These are phyloP conservation scores for Eristalinus sepulchralis DNA, from an alignment of 2,888 invertebrate genomes.

Conservation along the genomic window DNA sequence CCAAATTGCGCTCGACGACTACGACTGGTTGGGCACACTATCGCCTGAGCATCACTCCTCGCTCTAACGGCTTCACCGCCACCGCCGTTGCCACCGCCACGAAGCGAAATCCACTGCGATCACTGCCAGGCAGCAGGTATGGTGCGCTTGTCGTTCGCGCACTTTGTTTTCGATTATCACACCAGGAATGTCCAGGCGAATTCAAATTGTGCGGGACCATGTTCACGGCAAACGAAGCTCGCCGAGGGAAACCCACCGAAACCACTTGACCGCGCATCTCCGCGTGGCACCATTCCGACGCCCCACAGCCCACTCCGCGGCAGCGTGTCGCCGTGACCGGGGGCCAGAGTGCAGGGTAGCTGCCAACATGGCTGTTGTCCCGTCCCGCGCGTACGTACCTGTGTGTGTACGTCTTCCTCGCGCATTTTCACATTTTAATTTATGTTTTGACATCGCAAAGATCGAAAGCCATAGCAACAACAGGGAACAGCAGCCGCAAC, in stretches of 20 bases:
- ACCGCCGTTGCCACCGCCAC: not conserved
- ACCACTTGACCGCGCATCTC: constrained; percentile 29
- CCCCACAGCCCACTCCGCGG: not conserved
- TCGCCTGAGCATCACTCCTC: constrained; percentile 40
- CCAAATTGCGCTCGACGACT: constrained; percentile 51
- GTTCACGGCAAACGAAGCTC: constrained; percentile 22
- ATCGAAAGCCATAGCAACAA: constrained; percentile 59
- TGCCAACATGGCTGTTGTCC: constrained; percentile 29
- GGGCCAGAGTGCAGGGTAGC: constrained; percentile 25
- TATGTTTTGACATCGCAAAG: constrained; percentile 70
- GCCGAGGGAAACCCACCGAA: constrained; percentile 41
- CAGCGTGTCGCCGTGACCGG: not conserved
- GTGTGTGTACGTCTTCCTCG: constrained; percentile 40
- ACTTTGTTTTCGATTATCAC: constrained; percentile 57
- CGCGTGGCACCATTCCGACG: constrained; percentile 16
- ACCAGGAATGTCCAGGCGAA: constrained; percentile 64
- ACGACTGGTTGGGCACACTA: constrained; percentile 26
- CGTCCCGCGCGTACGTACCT: constrained; percentile 23
- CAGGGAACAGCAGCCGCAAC: constrained; percentile 35
- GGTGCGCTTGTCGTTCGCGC: constrained; percentile 33
- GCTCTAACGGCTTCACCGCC: constrained; percentile 62
- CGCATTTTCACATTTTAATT: constrained; percentile 70
- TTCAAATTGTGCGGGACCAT: constrained; percentile 70
- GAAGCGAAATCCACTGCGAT: constrained; percentile 44
- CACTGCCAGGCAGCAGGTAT: constrained; percentile 24